Base-by-base conservation (phyloP, 2,888 invertebrate species). In the Heteromurus nitidus region DNA sequence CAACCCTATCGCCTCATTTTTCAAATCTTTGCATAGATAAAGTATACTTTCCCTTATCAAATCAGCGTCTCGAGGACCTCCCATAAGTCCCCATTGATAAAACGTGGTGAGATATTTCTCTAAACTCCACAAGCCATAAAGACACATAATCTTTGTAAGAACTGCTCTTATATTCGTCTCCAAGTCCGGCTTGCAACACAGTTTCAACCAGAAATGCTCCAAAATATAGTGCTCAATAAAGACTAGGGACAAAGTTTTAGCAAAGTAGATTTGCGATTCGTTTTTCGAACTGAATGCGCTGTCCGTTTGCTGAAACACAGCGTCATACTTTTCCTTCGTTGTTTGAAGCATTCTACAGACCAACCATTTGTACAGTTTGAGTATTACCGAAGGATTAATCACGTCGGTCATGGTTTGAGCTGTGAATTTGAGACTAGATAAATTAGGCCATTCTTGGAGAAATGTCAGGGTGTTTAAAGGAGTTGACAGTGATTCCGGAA, bases 121-220 rank as follows among this genome's bases (percentile, higher is more conserved):
- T 67, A 95, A 88, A 9, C 91, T 88, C 89, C 92, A 93, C 0
- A 93, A 91, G 2, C 93, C 94, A 87, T 93, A 94, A 55, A 94
- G 88, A 0, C 93, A 91, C 44, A 92, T 92, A 22, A 94, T 88
- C 85, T 91, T 91, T 24, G 90, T 87, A 16, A 94, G 88, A 1
- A 93, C 92, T 0, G 86, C 87, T 80, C 88, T 87, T 72, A 91
- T 91, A 68, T 65, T 44, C 69, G 11, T 13, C 26, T 60, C n/a
- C 96, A 0, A 96, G 94, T 0, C 96, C 95, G 3, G 96, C 94
- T 28, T 97, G 90, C 31, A 94, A 94, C 89, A 97, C 96, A 9
- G 93, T 94, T 65, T 76, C 1, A 0, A 47, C 80, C 90, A 88
- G 83, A 92, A 91, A 64, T 89, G 88, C 77, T 90, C 89, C 62